Conservation (phyloP, 2,797 vertebrate species). For the Macroramphosus scolopax region DNA sequence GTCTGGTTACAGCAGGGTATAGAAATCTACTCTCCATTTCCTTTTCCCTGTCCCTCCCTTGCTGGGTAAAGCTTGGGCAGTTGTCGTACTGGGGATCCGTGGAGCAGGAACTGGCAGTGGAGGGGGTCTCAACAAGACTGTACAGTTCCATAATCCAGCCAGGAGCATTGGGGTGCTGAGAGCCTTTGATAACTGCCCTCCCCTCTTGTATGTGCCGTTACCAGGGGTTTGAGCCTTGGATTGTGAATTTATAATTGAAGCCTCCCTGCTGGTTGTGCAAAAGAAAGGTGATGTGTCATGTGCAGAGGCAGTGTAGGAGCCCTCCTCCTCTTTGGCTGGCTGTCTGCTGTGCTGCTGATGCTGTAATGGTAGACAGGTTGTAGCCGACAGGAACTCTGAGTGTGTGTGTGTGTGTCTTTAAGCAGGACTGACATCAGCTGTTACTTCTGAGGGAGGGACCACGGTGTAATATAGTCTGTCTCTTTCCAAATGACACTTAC, state of each 20-base stretch:
- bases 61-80: conserved; percentile 64
- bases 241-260: conserved; percentile 53
- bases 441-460: conserved; percentile 68
- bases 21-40: conserved; percentile 54
- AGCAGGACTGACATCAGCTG: conserved; percentile 69
- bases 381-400: conserved; percentile 13
- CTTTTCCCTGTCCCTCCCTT: conserved; percentile 48
- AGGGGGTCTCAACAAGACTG: conserved; percentile 62
- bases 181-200: conserved; percentile 44
- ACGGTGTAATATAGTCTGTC: conserved; percentile 71
- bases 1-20: conserved; percentile 59
- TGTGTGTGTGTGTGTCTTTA: conserved; percentile 53
- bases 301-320: conserved; percentile 38
- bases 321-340: conserved; percentile 44
- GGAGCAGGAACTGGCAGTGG: conserved; percentile 67
- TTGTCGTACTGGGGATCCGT: conserved; percentile 68
- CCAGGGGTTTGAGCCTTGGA: conserved; percentile 39
- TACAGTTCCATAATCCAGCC: conserved; percentile 66
- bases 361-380: conserved; percentile 42
- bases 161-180: conserved; percentile 47
- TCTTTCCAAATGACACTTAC: conserved; percentile 73
- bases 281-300: conserved; percentile 39
- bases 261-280: conserved; percentile 37
- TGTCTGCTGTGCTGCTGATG: conserved; percentile 44
- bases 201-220: conserved; percentile 48